phyloP scores from a whole-genome alignment of 2,113 vertebrate species.

The Neolamprologus modestus region DNA sequence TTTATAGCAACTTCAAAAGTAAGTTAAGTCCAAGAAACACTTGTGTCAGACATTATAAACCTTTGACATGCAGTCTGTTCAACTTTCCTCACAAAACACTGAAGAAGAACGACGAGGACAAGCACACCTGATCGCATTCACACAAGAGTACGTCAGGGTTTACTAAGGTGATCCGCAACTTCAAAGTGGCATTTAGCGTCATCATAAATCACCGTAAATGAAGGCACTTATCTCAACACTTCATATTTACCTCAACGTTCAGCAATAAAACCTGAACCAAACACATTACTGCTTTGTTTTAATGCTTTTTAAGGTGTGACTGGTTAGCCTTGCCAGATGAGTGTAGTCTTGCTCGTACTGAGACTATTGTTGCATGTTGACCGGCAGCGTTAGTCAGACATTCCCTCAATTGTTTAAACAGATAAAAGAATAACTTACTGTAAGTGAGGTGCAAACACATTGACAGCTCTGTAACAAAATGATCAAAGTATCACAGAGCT shows the following conservation, averaged over 20 bases:
- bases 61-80: neutral
- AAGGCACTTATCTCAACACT: conserved; percentile 7
- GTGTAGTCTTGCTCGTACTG: neutral
- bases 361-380: conserved; percentile 12
- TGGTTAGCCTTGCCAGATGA: neutral
- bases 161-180: neutral
- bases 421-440: neutral
- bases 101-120: neutral
- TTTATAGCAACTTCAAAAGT: neutral
- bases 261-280: conserved; percentile 4
- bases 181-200: neutral
- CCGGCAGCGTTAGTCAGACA: conserved; percentile 6
- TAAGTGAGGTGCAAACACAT: neutral
- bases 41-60: neutral
- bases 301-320: conserved; percentile 32
- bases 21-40: neutral
- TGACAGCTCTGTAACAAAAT: neutral
- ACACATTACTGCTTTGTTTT: conserved; percentile 15
- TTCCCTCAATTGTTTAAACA: neutral
- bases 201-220: conserved; percentile 22
- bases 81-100: neutral
- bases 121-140: neutral
- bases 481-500: neutral
- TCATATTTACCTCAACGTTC: neutral
- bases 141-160: neutral